Base-by-base conservation (phyloP, 2,888 invertebrate genomes). In the Copidosoma aretas region DNA sequence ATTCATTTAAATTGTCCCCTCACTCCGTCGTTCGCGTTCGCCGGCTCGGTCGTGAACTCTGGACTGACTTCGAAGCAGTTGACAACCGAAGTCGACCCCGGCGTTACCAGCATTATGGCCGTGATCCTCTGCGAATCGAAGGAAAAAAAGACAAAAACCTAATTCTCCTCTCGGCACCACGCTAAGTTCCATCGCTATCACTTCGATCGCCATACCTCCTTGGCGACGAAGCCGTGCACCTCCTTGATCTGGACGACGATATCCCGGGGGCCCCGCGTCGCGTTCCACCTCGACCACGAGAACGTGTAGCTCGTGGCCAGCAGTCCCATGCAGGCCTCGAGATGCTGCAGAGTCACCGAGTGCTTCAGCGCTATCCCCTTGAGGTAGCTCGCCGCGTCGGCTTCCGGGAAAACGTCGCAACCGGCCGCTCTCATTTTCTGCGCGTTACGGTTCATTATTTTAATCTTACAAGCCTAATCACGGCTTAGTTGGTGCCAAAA, bases 341-440 rank as follows among this genome's bases (percentile, higher is more conserved):
- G 86, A 83, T 94, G 93, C 71, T 89, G 87, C 81, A 93, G 93
- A 79, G 89, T 86, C 0, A 89, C 88, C 85, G 89, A 90, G 75
- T 93, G 91, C 73, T 87, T 87, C 46, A 80, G 73, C n/a, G 83
- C 74, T 25, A 84, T 76, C 5, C 86, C 88, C 78, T 92, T 91
- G 1, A 93, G 85, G 79, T 93, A 90, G 77, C 89, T 89, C 79
- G 90, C 89, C 0, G 89, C 90, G 80, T 95, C 95, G 74, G 89
- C 88, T 61, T 90, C 90, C 0, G 95, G 94, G 79, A 95, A 95
- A 69, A 95, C 86, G 77, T 95, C 93, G 65, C 94, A 90, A 0
- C 93, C 93, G 0, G 91, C 89, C 1, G 87, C 86, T 10, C 89
- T 87, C 81, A 84, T 79, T 74, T 77, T 79, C 83, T 84, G 58